Evolutionary conservation across 2,797 vertebrate genomes (phyloP), one percentile per base, ranked within the genome.

Genomic region (Botia almorhae): DNA sequence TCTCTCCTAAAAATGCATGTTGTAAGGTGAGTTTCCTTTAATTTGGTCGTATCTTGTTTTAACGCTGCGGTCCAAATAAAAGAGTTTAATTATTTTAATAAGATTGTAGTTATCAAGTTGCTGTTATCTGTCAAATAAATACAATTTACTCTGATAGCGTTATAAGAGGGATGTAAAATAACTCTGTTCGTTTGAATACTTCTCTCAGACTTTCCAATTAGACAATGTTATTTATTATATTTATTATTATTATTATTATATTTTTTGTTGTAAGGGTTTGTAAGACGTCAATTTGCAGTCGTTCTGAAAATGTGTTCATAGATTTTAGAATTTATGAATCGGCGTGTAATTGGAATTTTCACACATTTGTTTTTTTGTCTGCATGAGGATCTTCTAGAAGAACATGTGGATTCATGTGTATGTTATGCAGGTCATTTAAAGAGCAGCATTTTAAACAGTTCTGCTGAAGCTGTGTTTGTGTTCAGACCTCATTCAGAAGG

Each of bases 21-120:
- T 26, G 23, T 64, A 76, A 84, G 85, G 85, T 86, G 7, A 81
- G 81, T 80, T 80, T 48, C 55, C 4, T 29, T 29, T 29, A 2
- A 29, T 14, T 74, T 60, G n/a, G 23, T 3, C 3, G 13, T 79
- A 7, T n/a, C 12, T 51, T n/a, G 1, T 56, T 33, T 13, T 36
- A 7, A 16, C 26, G 2, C n/a, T 33, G 36, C 19, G 58, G 13
- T 48, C 60, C 39, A 23, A 0, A 7, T 29, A 58, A 58, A 69
- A 1, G 0, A 14, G 3, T 21, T 53, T 2, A 43, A 23, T 11
- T 21, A 29, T 29, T 29, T 29, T 29, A 4, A 29, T 29, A 29
- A 1, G 33, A n/a, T 56, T 68, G 23, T 69, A 29, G 4, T 29
- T 29, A 29, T 69, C 8, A 8, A 17, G 0, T 56, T 63, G 11